phyloP scores from a whole-genome alignment of 2,888 invertebrate species.

The Erpobdella octoculata region DNA sequence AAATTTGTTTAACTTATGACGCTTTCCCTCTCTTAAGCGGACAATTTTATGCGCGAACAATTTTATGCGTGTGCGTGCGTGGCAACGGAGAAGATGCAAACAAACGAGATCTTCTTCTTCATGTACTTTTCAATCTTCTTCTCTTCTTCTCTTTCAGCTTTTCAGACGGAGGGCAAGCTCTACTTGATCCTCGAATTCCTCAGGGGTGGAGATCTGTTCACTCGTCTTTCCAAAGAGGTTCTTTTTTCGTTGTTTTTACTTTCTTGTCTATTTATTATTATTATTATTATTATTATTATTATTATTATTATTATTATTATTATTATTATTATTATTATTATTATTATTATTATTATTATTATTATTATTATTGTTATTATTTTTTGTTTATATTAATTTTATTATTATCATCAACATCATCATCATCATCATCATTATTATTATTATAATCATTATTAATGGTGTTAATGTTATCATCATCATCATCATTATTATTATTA shows the following conservation, averaged over 20 bases:
- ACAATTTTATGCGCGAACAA: too few relatives aligned
- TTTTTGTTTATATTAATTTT: background rate
- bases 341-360: background rate
- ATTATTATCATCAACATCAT: background rate
- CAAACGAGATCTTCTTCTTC: too few relatives aligned
- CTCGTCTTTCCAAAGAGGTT: constrained; percentile 95
- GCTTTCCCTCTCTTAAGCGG: too few relatives aligned
- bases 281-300: background rate
- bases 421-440: background rate
- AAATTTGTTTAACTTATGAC: too few relatives aligned
- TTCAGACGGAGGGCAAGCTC: constrained; percentile 97
- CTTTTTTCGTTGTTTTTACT: background rate
- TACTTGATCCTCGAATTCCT: constrained; percentile 96
- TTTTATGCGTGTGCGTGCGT: too few relatives aligned
- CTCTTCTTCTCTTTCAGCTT: constrained; percentile 61
- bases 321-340: background rate
- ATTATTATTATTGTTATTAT: background rate
- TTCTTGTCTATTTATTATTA: background rate
- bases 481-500: background rate
- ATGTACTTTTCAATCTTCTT: too few relatives aligned
- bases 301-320: background rate
- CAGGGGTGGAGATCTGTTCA: constrained; percentile 90
- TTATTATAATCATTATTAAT: background rate
- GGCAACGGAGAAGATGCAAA: too few relatives aligned
- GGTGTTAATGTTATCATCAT: background rate